phyloP scores from a whole-genome alignment of 2,888 invertebrate species.

The Leucophenga maculata region DNA sequence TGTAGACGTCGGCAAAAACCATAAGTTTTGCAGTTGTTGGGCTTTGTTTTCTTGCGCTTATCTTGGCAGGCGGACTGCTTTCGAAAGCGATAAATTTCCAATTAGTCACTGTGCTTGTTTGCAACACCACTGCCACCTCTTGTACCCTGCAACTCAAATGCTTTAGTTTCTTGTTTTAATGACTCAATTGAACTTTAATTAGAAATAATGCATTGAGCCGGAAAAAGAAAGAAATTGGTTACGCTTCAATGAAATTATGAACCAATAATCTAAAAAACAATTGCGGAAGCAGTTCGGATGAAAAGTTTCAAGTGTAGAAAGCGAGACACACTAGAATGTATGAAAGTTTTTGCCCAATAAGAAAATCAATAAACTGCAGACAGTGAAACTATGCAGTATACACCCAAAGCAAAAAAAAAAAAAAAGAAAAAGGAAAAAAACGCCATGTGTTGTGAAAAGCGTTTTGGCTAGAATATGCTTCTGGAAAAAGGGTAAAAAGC shows the following conservation, averaged over 20 bases:
- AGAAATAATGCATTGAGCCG: conserved; percentile 1
- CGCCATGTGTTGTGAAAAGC: conserved; percentile 37
- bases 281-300: background rate
- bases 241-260: conserved; percentile 13
- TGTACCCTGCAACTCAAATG: no score
- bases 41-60: background rate
- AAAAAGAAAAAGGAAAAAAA: conserved; percentile 34
- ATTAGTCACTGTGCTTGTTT: conserved; percentile 4
- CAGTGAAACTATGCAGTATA: conserved; percentile 16
- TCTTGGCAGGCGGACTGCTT: background rate
- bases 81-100: conserved; percentile 15
- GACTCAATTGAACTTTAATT: conserved; percentile 13
- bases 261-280: background rate
- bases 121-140: no score
- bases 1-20: background rate
- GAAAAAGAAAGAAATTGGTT: background rate
- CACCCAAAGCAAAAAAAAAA: conserved; percentile 33
- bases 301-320: background rate
- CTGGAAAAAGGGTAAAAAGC: background rate
- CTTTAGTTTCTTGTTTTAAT: conserved; percentile 1
- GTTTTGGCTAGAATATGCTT: background rate
- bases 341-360: conserved; percentile 1
- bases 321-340: background rate
- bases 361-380: conserved; percentile 41
- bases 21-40: background rate